phyloP scores from a whole-genome alignment of 2,113 vertebrate species.

The Actenoides hombroni region DNA sequence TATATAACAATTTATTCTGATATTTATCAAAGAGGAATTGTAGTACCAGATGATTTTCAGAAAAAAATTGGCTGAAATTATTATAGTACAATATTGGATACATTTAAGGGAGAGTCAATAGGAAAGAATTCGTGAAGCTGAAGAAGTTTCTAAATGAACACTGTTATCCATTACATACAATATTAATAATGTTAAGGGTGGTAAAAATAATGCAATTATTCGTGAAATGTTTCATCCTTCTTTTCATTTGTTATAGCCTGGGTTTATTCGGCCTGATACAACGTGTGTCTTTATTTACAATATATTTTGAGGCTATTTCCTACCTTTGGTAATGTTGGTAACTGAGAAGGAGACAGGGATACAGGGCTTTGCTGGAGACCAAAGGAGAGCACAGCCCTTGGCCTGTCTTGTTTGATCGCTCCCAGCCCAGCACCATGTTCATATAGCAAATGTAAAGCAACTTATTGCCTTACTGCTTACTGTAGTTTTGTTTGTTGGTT shows the following conservation, averaged over 20 bases:
- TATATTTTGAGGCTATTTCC: no score
- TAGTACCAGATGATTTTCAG: neutral
- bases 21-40: neutral
- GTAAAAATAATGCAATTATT: no score
- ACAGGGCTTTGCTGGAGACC: neutral
- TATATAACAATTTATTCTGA: neutral
- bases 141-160: no score
- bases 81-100: neutral
- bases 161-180: no score
- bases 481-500: neutral
- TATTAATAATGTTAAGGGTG: no score
- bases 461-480: neutral
- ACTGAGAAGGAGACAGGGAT: neutral
- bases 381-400: neutral
- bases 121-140: neutral
- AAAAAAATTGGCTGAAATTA: neutral
- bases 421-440: rapidly evolving
- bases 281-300: no score
- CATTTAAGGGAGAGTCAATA: neutral
- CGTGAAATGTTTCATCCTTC: no score
- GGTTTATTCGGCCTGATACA: no score
- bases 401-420: rapidly evolving
- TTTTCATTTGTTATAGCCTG: no score
- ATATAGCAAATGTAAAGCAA: neutral
- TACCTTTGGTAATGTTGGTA: no score